Base-by-base conservation (phyloP, 2,888 invertebrate genomes). In the Andrena chrysosceles region DNA sequence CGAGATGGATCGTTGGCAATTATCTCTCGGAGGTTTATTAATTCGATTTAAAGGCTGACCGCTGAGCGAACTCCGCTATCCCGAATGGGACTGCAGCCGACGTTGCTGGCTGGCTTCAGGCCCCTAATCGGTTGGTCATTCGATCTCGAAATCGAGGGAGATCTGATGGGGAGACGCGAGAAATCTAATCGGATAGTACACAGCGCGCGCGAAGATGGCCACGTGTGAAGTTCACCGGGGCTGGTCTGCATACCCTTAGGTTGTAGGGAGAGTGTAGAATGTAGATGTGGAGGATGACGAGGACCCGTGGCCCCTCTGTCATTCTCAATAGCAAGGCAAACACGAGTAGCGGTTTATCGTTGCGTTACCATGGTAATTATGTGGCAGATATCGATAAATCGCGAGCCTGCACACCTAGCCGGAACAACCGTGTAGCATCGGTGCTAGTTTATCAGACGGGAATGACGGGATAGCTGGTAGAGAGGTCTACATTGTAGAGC, bases 351-450 rank as follows among this genome's bases (percentile, higher is more conserved):
- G 78, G 59, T 85, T 91, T 91, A 91, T 91, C 91, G 83, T 85
- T 26, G 72, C 84, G 90, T 91, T 91, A 87, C 91, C 89, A 90
- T 91, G 89, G 89, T 91, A 91, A 91, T 91, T 91, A 91, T 66
- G 82, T 75, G 84, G 80, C 63, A 67, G 81, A 85, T 86, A 89
- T 48, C 84, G 86, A 86, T 87, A 89, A 86, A 87, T 69, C 73
- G 68, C 81, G 81, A 81, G 78, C 54, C 72, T 77, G 63, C 82
- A 80, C 33, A 35, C 42, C 63, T 56, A 56, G n/a, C 66, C 83
- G 75, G 85, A 77, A 83, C 84, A 84, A 84, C 84, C 74, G 77
- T 42, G 48, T 78, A 75, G 7, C 23, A 23, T 29, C 73, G 77
- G 71, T 80, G 64, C 68, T 72, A 66, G 64, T 56, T 84, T 81